A percentile compares a stretch with the other conserved stretches of the same genome.
Evolutionary conservation across 2,113 vertebrate species (phyloP).

Genomic region (Mixornis gularis): DNA sequence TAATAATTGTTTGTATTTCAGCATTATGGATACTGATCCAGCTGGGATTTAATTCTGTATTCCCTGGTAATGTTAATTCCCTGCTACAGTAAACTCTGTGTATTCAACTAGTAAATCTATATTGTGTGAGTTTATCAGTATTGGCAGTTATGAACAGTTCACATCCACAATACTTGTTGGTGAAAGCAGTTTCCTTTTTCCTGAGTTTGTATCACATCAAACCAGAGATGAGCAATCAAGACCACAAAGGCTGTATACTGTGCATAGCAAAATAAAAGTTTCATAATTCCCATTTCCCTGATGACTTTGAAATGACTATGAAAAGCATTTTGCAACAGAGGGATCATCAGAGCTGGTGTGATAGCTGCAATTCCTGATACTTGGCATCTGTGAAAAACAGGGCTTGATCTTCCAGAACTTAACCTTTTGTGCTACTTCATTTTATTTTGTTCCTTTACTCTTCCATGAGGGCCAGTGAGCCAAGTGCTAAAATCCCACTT

Average conservation of each 20-base stretch:
- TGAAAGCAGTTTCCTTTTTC: neutral
- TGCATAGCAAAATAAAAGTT: neutral
- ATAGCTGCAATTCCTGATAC: neutral
- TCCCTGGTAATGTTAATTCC: neutral
- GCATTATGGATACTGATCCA: neutral
- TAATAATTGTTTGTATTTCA: neutral
- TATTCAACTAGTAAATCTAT: neutral
- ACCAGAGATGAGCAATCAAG: neutral
- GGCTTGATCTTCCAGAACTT: neutral
- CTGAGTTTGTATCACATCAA: neutral
- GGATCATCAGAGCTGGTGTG: neutral
- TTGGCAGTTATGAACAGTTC: neutral
- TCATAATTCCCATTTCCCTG: neutral
- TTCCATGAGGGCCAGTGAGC: neutral
- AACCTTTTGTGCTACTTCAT: neutral
- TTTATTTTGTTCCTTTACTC: neutral
- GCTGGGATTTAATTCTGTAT: neutral
- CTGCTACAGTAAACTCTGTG: neutral
- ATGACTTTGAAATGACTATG: neutral
- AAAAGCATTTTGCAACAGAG: neutral
- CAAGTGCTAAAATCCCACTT: neutral
- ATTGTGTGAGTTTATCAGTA: neutral
- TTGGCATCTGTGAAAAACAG: neutral
- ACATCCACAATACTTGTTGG: neutral
- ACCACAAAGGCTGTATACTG: neutral